phyloP scores from a whole-genome alignment of 2,888 invertebrate genomes.

The Leptinotarsa peninsularis region DNA sequence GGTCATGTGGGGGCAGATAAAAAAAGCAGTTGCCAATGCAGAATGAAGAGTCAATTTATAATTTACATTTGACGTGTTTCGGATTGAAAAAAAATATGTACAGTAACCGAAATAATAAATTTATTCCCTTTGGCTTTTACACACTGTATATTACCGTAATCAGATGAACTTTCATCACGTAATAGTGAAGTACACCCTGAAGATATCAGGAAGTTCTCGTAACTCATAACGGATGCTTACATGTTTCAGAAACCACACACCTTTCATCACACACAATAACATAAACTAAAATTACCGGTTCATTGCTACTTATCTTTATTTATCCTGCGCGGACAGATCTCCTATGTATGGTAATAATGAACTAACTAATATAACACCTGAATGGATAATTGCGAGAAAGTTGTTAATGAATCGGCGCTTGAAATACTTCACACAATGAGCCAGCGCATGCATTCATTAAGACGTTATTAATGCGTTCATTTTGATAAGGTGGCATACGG shows the following conservation, averaged over 20 bases:
- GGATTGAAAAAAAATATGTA: too few species aligned
- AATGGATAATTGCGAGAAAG: constrained; percentile 19
- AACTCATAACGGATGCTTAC: neutral
- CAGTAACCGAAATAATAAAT: too few species aligned
- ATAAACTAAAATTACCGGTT: constrained; percentile 2
- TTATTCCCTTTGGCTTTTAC: too few species aligned
- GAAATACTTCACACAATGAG: neutral
- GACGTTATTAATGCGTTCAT: neutral
- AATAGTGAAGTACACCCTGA: too few species aligned
- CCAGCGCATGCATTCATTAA: constrained; percentile 1
- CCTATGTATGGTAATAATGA: constrained; percentile 1
- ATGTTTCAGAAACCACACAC: neutral
- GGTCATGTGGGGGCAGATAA: too few species aligned
- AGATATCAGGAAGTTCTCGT: neutral
- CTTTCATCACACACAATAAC: neutral
- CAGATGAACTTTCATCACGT: too few species aligned
- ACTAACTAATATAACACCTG: constrained; percentile 12
- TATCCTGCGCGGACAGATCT: neutral
- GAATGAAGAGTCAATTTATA: too few species aligned
- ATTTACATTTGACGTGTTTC: too few species aligned
- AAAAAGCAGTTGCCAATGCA: too few species aligned
- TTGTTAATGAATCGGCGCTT: constrained; percentile 5
- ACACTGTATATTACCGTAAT: too few species aligned
- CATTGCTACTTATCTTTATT: neutral
- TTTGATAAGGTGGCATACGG: neutral